Evolutionary conservation across 2,113 vertebrate genomes (phyloP), one percentile per base, ranked within the genome.

Genomic region (Anoura caudifer): DNA sequence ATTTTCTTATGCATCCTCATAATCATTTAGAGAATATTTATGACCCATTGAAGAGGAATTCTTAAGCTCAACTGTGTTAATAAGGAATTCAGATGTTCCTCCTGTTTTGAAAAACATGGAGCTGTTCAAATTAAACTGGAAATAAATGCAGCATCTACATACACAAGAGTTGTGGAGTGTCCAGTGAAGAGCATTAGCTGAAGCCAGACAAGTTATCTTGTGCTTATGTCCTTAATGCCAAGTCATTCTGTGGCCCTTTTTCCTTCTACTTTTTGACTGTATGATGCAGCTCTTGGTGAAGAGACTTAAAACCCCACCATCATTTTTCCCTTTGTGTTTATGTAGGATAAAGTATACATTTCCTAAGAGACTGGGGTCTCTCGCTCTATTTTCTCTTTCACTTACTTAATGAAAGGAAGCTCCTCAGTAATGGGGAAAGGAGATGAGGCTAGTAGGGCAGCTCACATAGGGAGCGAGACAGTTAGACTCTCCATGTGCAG

Each of bases 11-110:
- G 87, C 41, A 43, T 26, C 20, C 36, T 85, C 45, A 13, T n/a
- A 22, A 75, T 91, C 80, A 56, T 85, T 80, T 50, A 54, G 4
- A 72, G 17, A 90, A 69, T 89, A 47, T 67, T 81, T 81, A 92
- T 92, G 85, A 90, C 38, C 80, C 61, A 45, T 63, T 92, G 79
- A 79, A 90, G 61, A 86, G 59, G 50, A 84, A 81, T 72, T 90
- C 75, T 84, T 75, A 90, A 73, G 80, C 63, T 85, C 87, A 93
- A 82, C 59, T 59, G 33, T 76, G 81, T 87, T 81, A 94, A 96
- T 95, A 94, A 50, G 84, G 54, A 90, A 95, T 92, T 94, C 84
- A 88, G 84, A 87, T 43, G 72, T 85, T 95, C 61, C 50, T 85
- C 52, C 91, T 95, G 43, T 86, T 73, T 52, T 94, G 63, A 94